These are phyloP conservation scores for Sebastes vulpes DNA, from an alignment of 2,797 vertebrate genomes.

Conservation along the genomic window DNA sequence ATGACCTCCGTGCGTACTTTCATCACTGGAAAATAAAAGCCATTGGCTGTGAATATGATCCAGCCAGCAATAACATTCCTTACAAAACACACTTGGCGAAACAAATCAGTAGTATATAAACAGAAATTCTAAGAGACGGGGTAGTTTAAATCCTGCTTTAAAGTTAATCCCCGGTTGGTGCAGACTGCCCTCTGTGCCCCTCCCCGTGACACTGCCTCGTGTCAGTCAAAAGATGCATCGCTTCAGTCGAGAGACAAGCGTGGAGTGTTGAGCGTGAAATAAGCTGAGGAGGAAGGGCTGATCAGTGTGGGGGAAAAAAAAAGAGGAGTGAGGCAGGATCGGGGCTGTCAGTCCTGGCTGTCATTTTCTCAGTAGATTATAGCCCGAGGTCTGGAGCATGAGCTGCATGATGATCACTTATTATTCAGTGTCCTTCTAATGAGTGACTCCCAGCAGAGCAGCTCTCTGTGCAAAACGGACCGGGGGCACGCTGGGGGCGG, in stretches of 20 bases:
- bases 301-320: conserved; percentile 41
- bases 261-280: conserved; percentile 19
- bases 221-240: conserved; percentile 23
- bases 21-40: background rate
- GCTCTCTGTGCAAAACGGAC: conserved; percentile 18
- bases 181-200: background rate
- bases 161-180: background rate
- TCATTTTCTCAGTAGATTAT: conserved; percentile 51
- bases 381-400: conserved; percentile 54
- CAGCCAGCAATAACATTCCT: background rate
- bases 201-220: background rate
- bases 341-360: conserved; percentile 38
- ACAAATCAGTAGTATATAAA: background rate
- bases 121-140: background rate
- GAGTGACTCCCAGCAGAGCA: conserved; percentile 38
- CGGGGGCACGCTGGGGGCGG: background rate
- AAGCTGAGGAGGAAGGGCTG: conserved; percentile 7
- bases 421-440: conserved; percentile 53
- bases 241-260: background rate
- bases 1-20: background rate
- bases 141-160: background rate
- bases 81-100: background rate
- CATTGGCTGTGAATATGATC: background rate
- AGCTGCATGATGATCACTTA: conserved; percentile 59
- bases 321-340: conserved; percentile 12